These are phyloP conservation scores for Xanthia icteritia DNA, from an alignment of 2,888 invertebrate genomes.

Conservation along the genomic window DNA sequence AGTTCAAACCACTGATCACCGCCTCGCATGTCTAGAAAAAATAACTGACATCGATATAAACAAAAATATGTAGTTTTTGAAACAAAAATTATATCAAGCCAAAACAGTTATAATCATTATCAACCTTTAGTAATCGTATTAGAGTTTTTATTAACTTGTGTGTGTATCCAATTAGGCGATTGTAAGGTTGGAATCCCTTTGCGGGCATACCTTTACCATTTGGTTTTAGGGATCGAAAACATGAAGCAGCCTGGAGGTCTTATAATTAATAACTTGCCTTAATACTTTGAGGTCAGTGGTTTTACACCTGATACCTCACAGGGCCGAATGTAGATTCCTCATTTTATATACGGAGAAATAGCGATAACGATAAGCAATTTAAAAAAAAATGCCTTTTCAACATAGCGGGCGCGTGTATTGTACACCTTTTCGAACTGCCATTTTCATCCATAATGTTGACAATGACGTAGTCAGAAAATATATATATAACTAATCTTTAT, in stretches of 20 bases:
- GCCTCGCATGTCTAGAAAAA: conserved; percentile 8
- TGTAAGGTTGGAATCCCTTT: conserved; percentile 2
- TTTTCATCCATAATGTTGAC: background rate
- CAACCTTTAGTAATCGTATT: too few species aligned
- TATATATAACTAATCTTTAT: too few species aligned
- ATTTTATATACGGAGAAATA: background rate
- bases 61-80: conserved; percentile 3
- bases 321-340: background rate
- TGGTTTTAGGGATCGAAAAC: conserved; percentile 22
- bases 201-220: conserved; percentile 11
- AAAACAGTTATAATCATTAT: background rate
- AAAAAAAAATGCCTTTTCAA: background rate
- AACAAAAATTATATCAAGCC: conserved; percentile 2
- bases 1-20: conserved; percentile 11
- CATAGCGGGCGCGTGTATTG: background rate
- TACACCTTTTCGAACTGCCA: background rate
- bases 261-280: conserved; percentile 16
- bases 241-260: conserved; percentile 15
- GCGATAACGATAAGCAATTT: background rate
- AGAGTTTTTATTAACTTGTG: background rate
- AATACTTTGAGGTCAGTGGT: conserved; percentile 21
- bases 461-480: background rate
- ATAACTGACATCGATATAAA: background rate
- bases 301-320: background rate
- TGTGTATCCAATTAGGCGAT: background rate